Evolutionary conservation across 2,888 invertebrate genomes (phyloP).

Genomic region (Troides oblongomaculatus): DNA sequence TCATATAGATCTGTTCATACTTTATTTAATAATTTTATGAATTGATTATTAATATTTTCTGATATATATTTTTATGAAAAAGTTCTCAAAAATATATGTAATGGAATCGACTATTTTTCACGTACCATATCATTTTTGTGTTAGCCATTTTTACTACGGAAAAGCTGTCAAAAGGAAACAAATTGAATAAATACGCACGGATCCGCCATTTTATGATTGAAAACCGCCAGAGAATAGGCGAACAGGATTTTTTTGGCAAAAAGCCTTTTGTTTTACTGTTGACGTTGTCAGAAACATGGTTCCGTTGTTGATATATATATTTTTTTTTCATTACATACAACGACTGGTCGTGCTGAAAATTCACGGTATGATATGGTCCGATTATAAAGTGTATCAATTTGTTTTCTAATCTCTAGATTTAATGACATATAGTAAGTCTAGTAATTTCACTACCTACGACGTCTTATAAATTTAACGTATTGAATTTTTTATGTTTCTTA

Average conservation of each 20-base stretch:
- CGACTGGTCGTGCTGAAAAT: too few relatives aligned
- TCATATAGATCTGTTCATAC: too few relatives aligned
- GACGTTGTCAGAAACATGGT: not conserved
- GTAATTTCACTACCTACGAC: too few relatives aligned
- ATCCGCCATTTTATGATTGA: conserved; percentile 11
- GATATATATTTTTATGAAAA: too few relatives aligned
- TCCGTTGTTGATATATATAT: not conserved
- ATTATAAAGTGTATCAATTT: too few relatives aligned
- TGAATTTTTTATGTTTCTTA: too few relatives aligned
- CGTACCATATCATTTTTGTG: not conserved
- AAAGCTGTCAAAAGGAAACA: conserved; percentile 12
- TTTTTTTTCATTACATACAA: not conserved
- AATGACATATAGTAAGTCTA: too few relatives aligned
- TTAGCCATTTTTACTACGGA: not conserved
- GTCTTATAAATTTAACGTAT: too few relatives aligned
- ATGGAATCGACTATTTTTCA: not conserved
- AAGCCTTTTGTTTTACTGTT: not conserved
- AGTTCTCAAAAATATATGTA: too few relatives aligned
- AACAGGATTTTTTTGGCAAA: not conserved
- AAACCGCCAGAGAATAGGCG: conserved; percentile 8
- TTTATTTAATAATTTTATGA: too few relatives aligned
- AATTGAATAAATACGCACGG: conserved; percentile 3
- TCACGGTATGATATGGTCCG: too few relatives aligned
- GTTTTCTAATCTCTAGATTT: too few relatives aligned
- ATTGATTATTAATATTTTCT: not conserved